These are phyloP conservation scores for Trypoxylus dichotomus DNA, from an alignment of 1,140 invertebrate genomes.

Conservation along the genomic window DNA sequence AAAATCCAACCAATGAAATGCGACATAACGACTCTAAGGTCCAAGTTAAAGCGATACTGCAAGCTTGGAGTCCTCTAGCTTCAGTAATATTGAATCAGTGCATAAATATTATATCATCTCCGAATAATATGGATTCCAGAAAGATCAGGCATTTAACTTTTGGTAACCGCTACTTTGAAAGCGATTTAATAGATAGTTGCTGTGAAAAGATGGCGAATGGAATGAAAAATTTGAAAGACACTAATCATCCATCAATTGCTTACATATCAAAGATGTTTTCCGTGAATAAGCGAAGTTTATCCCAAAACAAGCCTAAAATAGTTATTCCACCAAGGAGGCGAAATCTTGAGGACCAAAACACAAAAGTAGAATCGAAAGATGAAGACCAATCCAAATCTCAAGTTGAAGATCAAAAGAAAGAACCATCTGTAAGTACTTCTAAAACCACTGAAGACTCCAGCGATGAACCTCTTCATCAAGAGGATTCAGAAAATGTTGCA, in stretches of 20 bases:
- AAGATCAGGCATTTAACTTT: constrained; percentile 64
- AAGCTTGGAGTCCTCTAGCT: constrained; percentile 89
- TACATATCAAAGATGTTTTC: constrained; percentile 97
- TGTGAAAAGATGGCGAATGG: constrained; percentile 40
- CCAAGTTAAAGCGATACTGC: constrained; percentile 79
- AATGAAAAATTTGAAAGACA: constrained; percentile 53
- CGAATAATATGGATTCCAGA: constrained; percentile 74
- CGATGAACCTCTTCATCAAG: constrained; percentile 22
- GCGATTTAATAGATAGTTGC: constrained; percentile 40
- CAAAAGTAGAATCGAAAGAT: constrained; percentile 45
- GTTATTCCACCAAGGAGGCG: constrained; percentile 40
- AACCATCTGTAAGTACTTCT: too few relatives aligned
- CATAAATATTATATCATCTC: constrained; percentile 78
- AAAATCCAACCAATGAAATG: constrained; percentile 75
- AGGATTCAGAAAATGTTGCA: constrained; percentile 67
- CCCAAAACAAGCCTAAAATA: constrained; percentile 43
- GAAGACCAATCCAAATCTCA: constrained; percentile 46
- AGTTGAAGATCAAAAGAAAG: constrained; percentile 47
- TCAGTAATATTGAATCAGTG: constrained; percentile 79
- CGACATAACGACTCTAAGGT: constrained; percentile 75
- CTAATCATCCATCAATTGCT: constrained; percentile 75
- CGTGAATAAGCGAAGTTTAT: constrained; percentile 67
- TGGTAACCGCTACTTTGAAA: constrained; percentile 45
- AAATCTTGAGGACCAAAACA: constrained; percentile 19
- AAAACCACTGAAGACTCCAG: constrained; percentile 16